A percentile compares a stretch with the other conserved stretches of the same genome.
Conservation (phyloP, 2,113 vertebrate species). For the Eidolon helvum region DNA sequence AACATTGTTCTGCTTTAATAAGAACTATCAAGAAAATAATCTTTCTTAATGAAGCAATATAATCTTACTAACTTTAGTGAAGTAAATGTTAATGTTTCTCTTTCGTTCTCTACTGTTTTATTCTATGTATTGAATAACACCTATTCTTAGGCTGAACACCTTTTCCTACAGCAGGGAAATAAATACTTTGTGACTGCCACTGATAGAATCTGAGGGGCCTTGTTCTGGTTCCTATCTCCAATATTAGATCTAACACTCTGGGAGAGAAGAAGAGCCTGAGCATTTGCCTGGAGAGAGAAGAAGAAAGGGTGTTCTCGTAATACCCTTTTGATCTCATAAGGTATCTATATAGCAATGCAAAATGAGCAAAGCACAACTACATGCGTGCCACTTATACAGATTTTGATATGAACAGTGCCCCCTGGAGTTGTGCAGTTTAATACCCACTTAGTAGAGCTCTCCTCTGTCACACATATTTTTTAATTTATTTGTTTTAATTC, state of each 20-base stretch:
- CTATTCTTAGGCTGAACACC: not conserved
- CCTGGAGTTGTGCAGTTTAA: not conserved
- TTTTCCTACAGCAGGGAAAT: not conserved
- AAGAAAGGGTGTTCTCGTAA: not conserved
- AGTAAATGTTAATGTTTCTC: not conserved
- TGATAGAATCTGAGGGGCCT: not conserved
- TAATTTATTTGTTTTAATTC: slow-evolving; percentile 3
- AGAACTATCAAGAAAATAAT: slow-evolving; percentile 10
- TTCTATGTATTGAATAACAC: not conserved
- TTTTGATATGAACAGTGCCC: not conserved
- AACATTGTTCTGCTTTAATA: slow-evolving; percentile 6
- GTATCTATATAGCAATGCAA: not conserved
- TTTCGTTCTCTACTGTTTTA: not conserved
- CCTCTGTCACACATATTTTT: not conserved
- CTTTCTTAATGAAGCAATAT: not conserved
- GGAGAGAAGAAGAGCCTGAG: not conserved
- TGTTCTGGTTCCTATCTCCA: not conserved
- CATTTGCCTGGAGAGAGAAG: not conserved
- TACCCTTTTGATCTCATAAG: not conserved
- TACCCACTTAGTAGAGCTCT: not conserved
- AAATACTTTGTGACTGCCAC: not conserved
- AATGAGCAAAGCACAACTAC: not conserved
- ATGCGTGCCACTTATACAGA: not conserved
- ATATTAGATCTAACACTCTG: not conserved
- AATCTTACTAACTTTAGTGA: not conserved